These are phyloP conservation scores for Pithys albifrons DNA, from an alignment of 2,113 vertebrate species.

Conservation along the genomic window DNA sequence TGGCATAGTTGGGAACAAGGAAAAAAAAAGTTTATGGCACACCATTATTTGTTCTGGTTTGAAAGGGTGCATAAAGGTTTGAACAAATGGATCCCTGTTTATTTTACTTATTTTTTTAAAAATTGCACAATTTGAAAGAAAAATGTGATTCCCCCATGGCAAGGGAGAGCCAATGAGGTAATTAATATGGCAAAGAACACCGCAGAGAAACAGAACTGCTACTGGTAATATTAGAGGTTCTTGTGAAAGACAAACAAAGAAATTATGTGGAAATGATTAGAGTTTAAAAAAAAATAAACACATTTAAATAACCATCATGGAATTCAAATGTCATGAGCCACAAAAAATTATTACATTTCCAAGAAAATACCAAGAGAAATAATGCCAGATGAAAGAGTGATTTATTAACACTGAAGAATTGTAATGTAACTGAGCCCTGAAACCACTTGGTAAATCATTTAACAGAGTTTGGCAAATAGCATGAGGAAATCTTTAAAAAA, in stretches of 20 bases:
- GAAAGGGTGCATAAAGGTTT: not conserved
- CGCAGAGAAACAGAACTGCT: not conserved
- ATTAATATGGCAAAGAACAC: not conserved
- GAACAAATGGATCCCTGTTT: not conserved
- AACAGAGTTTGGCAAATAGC: not conserved
- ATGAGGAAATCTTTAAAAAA: not conserved
- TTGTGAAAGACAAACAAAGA: slow-evolving; percentile 15
- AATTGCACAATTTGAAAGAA: not conserved
- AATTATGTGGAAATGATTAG: not conserved
- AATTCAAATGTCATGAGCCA: not conserved
- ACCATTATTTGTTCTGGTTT: not conserved
- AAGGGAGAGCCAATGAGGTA: not conserved
- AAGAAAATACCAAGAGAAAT: slow-evolving; percentile 15
- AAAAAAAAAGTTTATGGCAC: not conserved
- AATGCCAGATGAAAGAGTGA: not conserved
- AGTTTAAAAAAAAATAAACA: not conserved
- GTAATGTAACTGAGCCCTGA: not conserved
- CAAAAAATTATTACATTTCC: not conserved
- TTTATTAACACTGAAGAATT: not conserved
- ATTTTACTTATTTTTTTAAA: not conserved
- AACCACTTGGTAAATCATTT: slow-evolving; percentile 19
- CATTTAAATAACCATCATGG: not conserved
- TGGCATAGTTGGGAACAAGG: not conserved
- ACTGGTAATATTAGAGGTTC: not conserved
- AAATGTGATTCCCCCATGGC: not conserved